Evolutionary conservation across 2,797 vertebrate species (phyloP), one percentile per base, ranked within the genome.

Genomic region (Morus bassanus): DNA sequence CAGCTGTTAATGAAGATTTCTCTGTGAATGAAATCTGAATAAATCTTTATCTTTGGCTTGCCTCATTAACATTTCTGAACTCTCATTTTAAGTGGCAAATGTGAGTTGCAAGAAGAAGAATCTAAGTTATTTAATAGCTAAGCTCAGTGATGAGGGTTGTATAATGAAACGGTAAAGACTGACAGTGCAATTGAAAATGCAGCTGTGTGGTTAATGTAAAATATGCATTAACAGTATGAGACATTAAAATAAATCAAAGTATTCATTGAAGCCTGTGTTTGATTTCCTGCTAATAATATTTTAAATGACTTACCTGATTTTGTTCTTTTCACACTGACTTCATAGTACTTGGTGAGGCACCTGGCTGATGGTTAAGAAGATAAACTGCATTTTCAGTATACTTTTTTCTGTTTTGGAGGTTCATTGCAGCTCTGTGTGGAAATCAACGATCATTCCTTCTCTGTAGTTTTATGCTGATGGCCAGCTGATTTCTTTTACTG

Each of bases 181-280:
- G 81, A 83, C 74, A 68, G 30, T 75, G 24, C 68, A 94, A 28
- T 53, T 85, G 74, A 93, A 94, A 91, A 83, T 67, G 48, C 60
- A 92, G 45, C 51, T 88, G 16, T 93, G 63, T 79, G 59, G 69
- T 91, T 94, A 88, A 88, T 75, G 35, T 81, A 64, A 85, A 85
- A 82, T 87, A 64, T 21, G 2, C n/a, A 46, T 79, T 79, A 84
- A 81, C 30, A 72, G 45, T 81, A 50, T 86, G 50, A 90, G 39
- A 8, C 10, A 18, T 85, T 88, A 70, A 83, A 75, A 83, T 65
- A 88, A 90, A 88, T 86, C 13, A 35, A 53, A 45, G 19, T 85
- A 48, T 84, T 88, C 13, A 50, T 5, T 78, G 27, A 88, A 84
- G 30, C 33, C 39, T 63, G 15, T 22, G 4, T 67, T 77, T 77